Conservation (phyloP, 2,113 vertebrate genomes). For the Epinephelus cyanopodus region DNA sequence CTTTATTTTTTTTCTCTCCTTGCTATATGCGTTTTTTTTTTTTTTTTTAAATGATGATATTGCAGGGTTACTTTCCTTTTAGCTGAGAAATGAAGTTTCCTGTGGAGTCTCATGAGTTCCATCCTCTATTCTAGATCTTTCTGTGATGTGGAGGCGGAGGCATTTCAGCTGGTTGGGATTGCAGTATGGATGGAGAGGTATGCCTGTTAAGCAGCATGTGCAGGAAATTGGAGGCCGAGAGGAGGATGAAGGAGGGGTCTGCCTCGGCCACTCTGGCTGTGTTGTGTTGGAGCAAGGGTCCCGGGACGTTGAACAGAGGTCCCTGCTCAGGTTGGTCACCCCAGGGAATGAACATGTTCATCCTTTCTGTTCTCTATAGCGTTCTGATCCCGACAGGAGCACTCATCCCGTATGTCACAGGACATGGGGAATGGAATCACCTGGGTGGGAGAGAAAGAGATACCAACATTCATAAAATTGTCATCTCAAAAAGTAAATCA, state of each 20-base stretch:
- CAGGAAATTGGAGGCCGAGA: constrained; percentile 77
- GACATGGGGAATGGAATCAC: constrained; percentile 97
- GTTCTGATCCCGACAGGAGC: constrained; percentile 94
- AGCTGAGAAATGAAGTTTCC: constrained; percentile 65
- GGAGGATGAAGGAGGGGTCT: constrained; percentile 77
- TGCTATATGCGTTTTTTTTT: constrained; percentile 38
- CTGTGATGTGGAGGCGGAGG: constrained; percentile 73
- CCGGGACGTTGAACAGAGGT: constrained; percentile 69
- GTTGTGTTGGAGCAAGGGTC: constrained; percentile 81
- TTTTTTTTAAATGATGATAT: constrained; percentile 40
- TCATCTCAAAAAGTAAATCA: neutral
- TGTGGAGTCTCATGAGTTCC: constrained; percentile 69
- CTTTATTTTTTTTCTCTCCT: constrained; percentile 43
- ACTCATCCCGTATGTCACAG: constrained; percentile 93
- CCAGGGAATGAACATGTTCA: constrained; percentile 87
- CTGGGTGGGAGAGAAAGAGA: constrained; percentile 78
- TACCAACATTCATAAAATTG: neutral
- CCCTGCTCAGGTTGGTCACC: constrained; percentile 83
- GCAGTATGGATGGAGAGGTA: constrained; percentile 84
- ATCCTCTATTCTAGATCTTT: constrained; percentile 68
- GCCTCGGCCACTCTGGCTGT: constrained; percentile 81
- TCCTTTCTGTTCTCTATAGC: constrained; percentile 92
- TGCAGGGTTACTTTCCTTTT: constrained; percentile 68
- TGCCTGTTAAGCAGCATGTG: constrained; percentile 88
- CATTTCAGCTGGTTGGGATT: constrained; percentile 88